Evolutionary conservation across 2,888 invertebrate genomes (phyloP).

Genomic region (Psylliodes chrysocephalus): DNA sequence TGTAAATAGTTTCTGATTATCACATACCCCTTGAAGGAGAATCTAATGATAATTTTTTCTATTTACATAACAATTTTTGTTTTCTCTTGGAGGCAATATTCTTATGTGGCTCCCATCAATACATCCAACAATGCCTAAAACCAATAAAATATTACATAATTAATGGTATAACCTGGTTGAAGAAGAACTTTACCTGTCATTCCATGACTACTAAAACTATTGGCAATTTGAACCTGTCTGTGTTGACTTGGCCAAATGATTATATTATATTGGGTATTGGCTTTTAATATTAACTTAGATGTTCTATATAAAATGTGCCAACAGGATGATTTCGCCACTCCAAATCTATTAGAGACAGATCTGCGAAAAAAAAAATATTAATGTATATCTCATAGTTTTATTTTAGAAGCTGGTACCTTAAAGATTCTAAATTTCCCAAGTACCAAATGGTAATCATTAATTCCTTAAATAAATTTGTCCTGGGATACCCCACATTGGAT

Average conservation of each 20-base stretch:
- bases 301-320: not conserved
- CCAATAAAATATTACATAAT: not conserved
- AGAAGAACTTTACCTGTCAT: not conserved
- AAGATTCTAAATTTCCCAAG: not conserved
- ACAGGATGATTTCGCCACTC: not conserved
- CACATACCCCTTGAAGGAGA: conserved; percentile 43
- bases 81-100: conserved; percentile 36
- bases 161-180: not conserved
- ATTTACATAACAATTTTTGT: conserved; percentile 41
- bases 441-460: not conserved
- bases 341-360: not conserved
- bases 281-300: not conserved
- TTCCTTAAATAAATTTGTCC: no score
- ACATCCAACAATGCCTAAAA: conserved; percentile 41
- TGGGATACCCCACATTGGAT: no score
- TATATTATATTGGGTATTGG: not conserved
- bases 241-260: not conserved
- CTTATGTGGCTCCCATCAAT: conserved; percentile 43
- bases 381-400: not conserved
- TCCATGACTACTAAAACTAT: not conserved
- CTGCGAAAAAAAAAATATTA: not conserved
- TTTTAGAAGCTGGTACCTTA: not conserved
- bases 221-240: not conserved
- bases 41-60: conserved; percentile 39
- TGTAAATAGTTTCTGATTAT: conserved; percentile 39